Conservation (phyloP, 2,888 invertebrate genomes). For the Eupithecia centaureata region DNA sequence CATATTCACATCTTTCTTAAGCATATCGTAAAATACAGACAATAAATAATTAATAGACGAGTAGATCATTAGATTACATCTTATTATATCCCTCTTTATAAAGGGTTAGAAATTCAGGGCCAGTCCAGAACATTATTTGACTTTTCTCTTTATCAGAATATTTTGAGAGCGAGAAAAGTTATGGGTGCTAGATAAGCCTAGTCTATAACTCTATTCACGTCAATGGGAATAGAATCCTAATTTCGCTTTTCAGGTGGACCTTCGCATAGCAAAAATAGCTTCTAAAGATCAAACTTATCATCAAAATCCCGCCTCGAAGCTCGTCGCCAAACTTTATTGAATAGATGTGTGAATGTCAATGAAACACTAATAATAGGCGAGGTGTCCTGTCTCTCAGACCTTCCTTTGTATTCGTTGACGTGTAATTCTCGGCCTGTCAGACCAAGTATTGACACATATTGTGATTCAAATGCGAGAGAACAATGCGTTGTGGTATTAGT, state of each 20-base stretch:
- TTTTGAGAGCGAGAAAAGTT: too few relatives aligned
- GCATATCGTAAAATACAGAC: too few relatives aligned
- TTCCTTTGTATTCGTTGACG: neutral
- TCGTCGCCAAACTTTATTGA: neutral
- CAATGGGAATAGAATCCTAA: neutral
- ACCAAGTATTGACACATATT: conserved; percentile 31
- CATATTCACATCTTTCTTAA: too few relatives aligned
- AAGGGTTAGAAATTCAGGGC: too few relatives aligned
- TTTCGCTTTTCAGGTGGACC: neutral
- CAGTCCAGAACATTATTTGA: too few relatives aligned
- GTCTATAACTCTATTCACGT: too few relatives aligned
- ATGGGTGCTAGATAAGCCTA: too few relatives aligned
- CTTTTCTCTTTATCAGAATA: too few relatives aligned
- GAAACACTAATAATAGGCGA: neutral
- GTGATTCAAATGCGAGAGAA: conserved; percentile 29
- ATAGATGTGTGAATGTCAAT: neutral
- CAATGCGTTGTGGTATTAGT: conserved; percentile 15
- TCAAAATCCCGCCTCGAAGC: neutral
- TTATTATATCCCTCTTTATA: too few relatives aligned
- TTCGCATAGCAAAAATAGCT: neutral
- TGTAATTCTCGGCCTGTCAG: conserved; percentile 11
- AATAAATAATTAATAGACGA: too few relatives aligned
- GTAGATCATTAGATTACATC: too few relatives aligned
- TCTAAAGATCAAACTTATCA: neutral
- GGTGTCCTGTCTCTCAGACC: neutral